Evolutionary conservation across 2,888 invertebrate genomes (phyloP).

Genomic region (Desoria tigrina): DNA sequence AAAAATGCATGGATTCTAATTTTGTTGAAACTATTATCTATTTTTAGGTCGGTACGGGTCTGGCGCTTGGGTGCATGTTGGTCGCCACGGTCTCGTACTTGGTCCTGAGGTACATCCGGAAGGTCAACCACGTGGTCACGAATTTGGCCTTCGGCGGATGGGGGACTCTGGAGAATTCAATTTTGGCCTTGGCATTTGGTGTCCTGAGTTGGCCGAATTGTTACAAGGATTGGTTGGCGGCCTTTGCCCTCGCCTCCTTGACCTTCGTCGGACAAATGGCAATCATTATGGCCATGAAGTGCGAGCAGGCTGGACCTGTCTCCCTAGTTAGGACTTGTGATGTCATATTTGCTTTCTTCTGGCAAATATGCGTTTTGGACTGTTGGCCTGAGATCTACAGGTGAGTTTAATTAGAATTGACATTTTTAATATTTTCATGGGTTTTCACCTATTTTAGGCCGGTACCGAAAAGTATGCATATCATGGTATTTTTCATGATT

Average conservation of each 20-base stretch:
- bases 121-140: constrained; percentile 83
- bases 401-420: constrained; percentile 24
- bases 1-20: too few species aligned
- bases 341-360: constrained; percentile 86
- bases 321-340: constrained; percentile 86
- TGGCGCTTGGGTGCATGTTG: constrained; percentile 46
- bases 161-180: constrained; percentile 43
- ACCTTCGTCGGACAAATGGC: constrained; percentile 86
- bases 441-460: too few species aligned
- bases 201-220: constrained; percentile 35
- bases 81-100: constrained; percentile 63
- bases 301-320: constrained; percentile 88
- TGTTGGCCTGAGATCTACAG: constrained; percentile 41
- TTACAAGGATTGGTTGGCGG: constrained; percentile 33
- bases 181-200: constrained; percentile 35
- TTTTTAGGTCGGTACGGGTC: constrained; percentile 39
- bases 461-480: background rate
- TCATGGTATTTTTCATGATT: background rate
- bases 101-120: constrained; percentile 77
- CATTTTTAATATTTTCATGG: too few species aligned
- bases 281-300: constrained; percentile 79
- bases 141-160: constrained; percentile 62
- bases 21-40: too few species aligned
- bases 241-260: constrained; percentile 67
- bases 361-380: constrained; percentile 64